Conservation (phyloP, 2,113 vertebrate genomes). For the Otocyon megalotis region DNA sequence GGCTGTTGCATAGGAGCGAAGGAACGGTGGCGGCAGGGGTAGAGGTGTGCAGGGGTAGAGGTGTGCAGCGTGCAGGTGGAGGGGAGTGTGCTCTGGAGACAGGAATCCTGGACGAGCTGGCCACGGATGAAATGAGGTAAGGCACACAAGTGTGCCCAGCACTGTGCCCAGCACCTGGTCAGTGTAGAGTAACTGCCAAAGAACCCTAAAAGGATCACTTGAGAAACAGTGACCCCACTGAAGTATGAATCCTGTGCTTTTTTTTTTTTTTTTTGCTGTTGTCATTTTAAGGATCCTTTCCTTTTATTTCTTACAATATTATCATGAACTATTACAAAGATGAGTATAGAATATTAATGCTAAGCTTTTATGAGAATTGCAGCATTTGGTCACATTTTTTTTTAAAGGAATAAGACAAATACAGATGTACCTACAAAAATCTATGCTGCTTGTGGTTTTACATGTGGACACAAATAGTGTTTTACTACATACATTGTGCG, state of each 20-base stretch:
- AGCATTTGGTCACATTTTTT: neutral
- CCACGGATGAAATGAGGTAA: neutral
- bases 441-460: neutral
- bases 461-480: neutral
- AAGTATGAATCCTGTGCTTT: neutral
- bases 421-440: neutral
- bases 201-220: neutral
- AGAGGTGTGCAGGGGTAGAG: neutral
- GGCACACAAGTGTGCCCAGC: no score
- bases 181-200: neutral
- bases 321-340: neutral
- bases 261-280: neutral
- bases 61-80: neutral
- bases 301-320: neutral
- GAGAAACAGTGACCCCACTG: neutral
- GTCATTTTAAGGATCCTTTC: neutral
- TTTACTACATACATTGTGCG: neutral
- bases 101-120: neutral
- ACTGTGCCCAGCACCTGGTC: neutral
- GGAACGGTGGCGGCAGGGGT: neutral
- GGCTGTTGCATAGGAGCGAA: neutral
- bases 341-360: neutral
- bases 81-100: neutral
- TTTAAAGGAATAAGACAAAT: neutral
- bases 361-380: neutral